Base-by-base conservation (phyloP, 2,888 invertebrate species). In the Cremastobaeus sp. region DNA sequence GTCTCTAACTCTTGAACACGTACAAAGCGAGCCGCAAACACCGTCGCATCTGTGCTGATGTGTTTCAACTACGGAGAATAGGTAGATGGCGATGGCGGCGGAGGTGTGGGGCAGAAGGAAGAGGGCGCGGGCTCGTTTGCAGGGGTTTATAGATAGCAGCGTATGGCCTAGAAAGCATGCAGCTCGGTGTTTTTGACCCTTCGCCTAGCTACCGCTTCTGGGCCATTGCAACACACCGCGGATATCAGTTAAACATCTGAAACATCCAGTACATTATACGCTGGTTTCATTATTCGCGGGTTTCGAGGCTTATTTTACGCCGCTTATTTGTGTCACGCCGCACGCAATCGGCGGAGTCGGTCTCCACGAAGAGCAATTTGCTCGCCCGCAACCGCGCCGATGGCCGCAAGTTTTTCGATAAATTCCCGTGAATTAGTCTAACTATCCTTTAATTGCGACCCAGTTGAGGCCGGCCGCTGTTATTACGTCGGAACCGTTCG, bases 141-240 rank as follows among this genome's bases (percentile, higher is more conserved):
- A 84, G 84, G 85, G 85, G 87, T 86, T 86, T 87, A 86, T 87
- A 86, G 86, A 86, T 87, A 86, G 86, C 84, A 84, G 81, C 84
- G 84, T 81, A 84, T 87, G 87, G 87, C 87, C 87, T 87, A 87
- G 87, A 87, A 87, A 87, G 87, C 83, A 82, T 83, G 84, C 81
- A 78, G 82, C 86, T 85, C 83, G 85, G 87, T 87, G 87, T 87
- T 87, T 87, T 87, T 87, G 87, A 87, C 87, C 87, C 87, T 87
- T 87, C 83, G 87, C 86, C 86, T 85, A 85, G 86, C 87, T 85
- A 85, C 85, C 83, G 84, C 86, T 86, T 86, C 86, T 87, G 84
- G 86, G 86, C 86, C 86, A 86, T 86, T 86, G 85, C 86, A 85
- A 85, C 85, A 85, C 84, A 77, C 76, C 77, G 70, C 78, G 76